Evolutionary conservation across 2,888 invertebrate species (phyloP).

Genomic region (Apodemia mormo): DNA sequence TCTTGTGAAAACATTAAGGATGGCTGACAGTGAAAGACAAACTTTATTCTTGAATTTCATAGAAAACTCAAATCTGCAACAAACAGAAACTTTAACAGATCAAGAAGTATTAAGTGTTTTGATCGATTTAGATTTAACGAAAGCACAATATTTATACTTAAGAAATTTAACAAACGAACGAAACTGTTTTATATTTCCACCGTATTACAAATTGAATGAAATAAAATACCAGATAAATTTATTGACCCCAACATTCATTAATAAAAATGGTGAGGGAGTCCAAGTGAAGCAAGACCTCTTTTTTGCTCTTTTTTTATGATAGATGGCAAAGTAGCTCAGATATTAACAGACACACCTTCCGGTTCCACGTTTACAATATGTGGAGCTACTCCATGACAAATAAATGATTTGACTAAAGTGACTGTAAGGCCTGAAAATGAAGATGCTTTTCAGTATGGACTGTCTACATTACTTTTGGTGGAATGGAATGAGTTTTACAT

Average conservation of each 20-base stretch:
- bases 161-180: slow-evolving; percentile 24
- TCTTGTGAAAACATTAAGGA: slow-evolving; percentile 7
- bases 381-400: too few relatives aligned
- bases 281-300: too few relatives aligned
- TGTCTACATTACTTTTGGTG: too few relatives aligned
- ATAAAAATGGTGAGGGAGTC: not conserved
- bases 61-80: not conserved
- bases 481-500: too few relatives aligned
- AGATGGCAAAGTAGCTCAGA: too few relatives aligned
- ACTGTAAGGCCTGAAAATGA: too few relatives aligned
- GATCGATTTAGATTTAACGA: slow-evolving; percentile 29
- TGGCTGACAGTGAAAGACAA: not conserved
- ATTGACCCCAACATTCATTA: not conserved
- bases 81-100: slow-evolving; percentile 10
- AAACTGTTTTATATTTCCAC: slow-evolving; percentile 22
- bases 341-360: too few relatives aligned
- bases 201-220: slow-evolving; percentile 3
- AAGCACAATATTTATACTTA: slow-evolving; percentile 29
- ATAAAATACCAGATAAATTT: not conserved
- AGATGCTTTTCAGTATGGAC: too few relatives aligned
- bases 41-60: slow-evolving; percentile 6
- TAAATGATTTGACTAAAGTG: too few relatives aligned
- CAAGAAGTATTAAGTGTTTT: slow-evolving; percentile 27
- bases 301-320: too few relatives aligned
- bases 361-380: too few relatives aligned